A percentile compares a stretch with the other conserved stretches of the same genome.
Evolutionary conservation across 2,888 invertebrate genomes (phyloP).

Genomic region (Vannuccia rotundouncinata): DNA sequence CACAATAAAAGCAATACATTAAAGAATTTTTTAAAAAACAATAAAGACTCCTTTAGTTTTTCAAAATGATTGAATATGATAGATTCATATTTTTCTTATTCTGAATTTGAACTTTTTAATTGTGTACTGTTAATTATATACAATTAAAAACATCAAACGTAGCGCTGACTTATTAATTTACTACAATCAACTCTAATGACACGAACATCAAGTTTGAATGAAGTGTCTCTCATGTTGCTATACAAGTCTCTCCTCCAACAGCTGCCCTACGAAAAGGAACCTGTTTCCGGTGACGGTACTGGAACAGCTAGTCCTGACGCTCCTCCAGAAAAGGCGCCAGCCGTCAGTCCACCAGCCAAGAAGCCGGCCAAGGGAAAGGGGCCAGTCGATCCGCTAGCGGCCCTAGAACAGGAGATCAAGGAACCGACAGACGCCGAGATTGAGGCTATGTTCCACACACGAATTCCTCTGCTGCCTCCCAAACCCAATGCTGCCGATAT

Average conservation of each 20-base stretch:
- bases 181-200: too few species aligned
- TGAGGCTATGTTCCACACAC: constrained; percentile 38
- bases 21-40: too few species aligned
- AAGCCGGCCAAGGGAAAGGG: not conserved
- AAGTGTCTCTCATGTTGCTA: not conserved
- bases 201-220: too few species aligned
- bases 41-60: too few species aligned
- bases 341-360: constrained; percentile 33
- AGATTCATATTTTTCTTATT: too few species aligned
- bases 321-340: constrained; percentile 43
- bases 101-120: too few species aligned
- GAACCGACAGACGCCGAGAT: constrained; percentile 37
- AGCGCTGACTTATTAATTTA: too few species aligned
- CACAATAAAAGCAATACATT: too few species aligned
- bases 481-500: not conserved
- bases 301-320: constrained; percentile 41
- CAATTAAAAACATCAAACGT: too few species aligned
- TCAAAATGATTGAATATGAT: too few species aligned
- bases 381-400: not conserved
- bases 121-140: too few species aligned
- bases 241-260: not conserved
- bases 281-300: constrained; percentile 10
- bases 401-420: constrained; percentile 25
- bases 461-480: not conserved
- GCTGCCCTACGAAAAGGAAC: constrained; percentile 21